Evolutionary conservation across 2,113 vertebrate species (phyloP).

Genomic region (Galeopterus variegatus): DNA sequence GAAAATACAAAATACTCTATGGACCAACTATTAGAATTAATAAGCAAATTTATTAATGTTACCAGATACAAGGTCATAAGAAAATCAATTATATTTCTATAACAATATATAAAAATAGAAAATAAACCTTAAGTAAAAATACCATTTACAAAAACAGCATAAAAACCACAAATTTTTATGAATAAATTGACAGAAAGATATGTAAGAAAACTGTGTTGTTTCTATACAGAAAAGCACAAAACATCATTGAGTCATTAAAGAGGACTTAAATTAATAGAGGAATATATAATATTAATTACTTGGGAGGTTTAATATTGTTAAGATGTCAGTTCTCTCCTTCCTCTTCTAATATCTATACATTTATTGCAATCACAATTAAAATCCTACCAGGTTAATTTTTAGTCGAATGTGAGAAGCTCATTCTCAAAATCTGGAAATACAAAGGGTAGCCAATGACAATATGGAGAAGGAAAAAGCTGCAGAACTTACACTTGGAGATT

Average conservation of each 20-base stretch:
- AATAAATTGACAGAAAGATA: not conserved
- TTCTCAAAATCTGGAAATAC: not conserved
- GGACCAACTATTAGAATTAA: not conserved
- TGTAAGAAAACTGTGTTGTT: not conserved
- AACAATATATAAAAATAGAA: not conserved
- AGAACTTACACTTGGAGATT: not conserved
- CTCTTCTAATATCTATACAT: not conserved
- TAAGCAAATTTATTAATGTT: not conserved
- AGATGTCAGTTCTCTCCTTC: not conserved
- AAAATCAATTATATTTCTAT: not conserved
- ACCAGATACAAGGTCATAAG: not conserved
- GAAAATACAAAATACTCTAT: not conserved
- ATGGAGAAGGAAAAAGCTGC: not conserved
- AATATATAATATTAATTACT: not conserved
- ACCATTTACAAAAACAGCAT: not conserved
- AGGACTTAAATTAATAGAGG: not conserved
- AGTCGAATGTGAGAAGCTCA: not conserved
- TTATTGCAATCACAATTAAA: not conserved
- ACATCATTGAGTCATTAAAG: conserved; percentile 1
- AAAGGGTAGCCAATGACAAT: not conserved
- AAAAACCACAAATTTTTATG: not conserved
- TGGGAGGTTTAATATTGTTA: not conserved
- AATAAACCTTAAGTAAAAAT: conserved; percentile 1
- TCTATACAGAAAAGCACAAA: not conserved
- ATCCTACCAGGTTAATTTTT: not conserved